Evolutionary conservation across 2,888 invertebrate species (phyloP), one percentile per base, ranked within the genome.

Genomic region (Microctonus brassicae): DNA sequence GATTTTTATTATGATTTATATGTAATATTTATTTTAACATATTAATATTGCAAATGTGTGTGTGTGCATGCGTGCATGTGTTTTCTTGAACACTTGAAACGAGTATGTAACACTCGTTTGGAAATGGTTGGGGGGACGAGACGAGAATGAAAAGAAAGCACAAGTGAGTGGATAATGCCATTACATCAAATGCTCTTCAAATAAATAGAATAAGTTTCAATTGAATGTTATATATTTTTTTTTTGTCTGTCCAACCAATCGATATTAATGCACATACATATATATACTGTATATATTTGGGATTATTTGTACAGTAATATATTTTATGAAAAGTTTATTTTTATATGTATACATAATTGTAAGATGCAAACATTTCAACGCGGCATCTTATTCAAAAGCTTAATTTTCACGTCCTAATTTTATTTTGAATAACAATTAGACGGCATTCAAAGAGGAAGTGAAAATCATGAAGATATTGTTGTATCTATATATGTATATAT

Each of bases 391-490:
- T 60, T 61, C 52, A 69, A 72, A 72, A 66, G 62, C 67, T 69
- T 61, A 52, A 66, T 67, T 66, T 71, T 57, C 72, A 69, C 62
- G 53, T 60, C 47, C 60, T 29, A 58, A 58, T 58, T 58, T 58
- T 58, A 29, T 58, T 58, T 33, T n/a, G 29, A 70, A 70, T 60
- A 77, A 75, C 76, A 79, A 79, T 80, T 78, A 79, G 76, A 73
- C 68, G 73, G 74, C 70, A 80, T 80, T 80, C 79, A 80, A 52
- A 53, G 63, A 34, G 63, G 42, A 36, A 65, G 69, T 73, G 75
- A 73, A 78, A 79, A 80, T 80, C 78, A 80, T 76, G 77, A 62
- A 57, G 67, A 70, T 76, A 80, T 79, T 79, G 80, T 78, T 72
- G 69, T 72, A 60, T 65, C 61, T 5, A 69, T 72, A 52, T 66